phyloP scores from a whole-genome alignment of 2,113 vertebrate species.

The Sclerurus mexicanus region DNA sequence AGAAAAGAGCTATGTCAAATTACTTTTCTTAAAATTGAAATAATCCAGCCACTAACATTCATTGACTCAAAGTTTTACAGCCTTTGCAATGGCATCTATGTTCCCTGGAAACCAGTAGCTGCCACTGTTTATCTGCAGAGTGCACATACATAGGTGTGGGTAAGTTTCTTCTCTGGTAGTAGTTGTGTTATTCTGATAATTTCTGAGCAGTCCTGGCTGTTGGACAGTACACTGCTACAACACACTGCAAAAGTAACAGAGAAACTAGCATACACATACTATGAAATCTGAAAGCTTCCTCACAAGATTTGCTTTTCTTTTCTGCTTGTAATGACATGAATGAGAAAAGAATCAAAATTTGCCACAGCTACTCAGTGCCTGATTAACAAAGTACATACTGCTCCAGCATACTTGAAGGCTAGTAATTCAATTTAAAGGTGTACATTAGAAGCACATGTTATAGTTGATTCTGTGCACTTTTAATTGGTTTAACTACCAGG shows the following conservation, averaged over 20 bases:
- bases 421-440: conserved; percentile 24
- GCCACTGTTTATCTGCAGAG: not conserved
- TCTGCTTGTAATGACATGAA: not conserved
- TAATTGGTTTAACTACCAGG: conserved; percentile 20
- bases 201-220: not conserved
- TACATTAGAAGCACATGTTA: not conserved
- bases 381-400: conserved; percentile 13
- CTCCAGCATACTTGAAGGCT: not conserved
- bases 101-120: not conserved
- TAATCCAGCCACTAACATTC: not conserved
- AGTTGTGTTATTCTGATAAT: not conserved
- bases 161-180: not conserved
- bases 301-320: rapidly evolving
- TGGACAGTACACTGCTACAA: not conserved
- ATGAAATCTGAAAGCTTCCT: not conserved
- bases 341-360: not conserved
- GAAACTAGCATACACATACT: not conserved
- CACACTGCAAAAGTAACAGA: not conserved
- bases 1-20: not conserved
- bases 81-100: not conserved
- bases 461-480: not conserved
- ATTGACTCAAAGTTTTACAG: not conserved
- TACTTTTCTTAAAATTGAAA: not conserved
- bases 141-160: too few relatives aligned
- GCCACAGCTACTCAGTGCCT: not conserved